Evolutionary conservation across 2,113 vertebrate species (phyloP), one percentile per base, ranked within the genome.

Genomic region (Eulemur rufifrons): DNA sequence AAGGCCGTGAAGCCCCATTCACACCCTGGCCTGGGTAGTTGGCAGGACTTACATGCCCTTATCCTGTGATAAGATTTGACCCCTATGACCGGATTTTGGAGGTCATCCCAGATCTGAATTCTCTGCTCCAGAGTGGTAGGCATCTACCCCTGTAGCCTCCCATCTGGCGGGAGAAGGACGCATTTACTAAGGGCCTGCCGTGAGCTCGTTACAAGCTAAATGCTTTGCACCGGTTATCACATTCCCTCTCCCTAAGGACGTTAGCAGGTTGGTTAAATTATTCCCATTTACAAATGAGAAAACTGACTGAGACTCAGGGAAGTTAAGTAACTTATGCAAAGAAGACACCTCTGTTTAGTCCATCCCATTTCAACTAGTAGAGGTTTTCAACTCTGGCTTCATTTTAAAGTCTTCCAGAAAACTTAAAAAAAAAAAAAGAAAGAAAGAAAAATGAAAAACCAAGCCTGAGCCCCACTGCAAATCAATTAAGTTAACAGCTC

Each of bases 371-470:
- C 52, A 52, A 32, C 52, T 14, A n/a, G 25, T 21, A 54, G 66
- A 47, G 34, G 34, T 82, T 69, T 87, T 83, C 23, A 83, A 88
- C 29, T 37, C 18, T 37, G 29, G 32, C n/a, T 91, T 84, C 76
- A 25, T 83, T 56, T 93, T 63, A 71, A 42, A 59, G 45, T 78
- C 73, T 39, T 92, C 76, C 69, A 15, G 68, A 7, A 66, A 82
- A 52, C 54, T 76, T 63, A 17, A 47, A 78, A 45, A 32, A 4
- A 3, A 6, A 7, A 29, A 15, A 50, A 8, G 34, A 4, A 20
- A 4, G 20, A n/a, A 14, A 6, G 8, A 73, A 8, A 1, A n/a
- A 20, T 1, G 54, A 9, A 32, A n/a, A 4, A n/a, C 6, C 37
- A 59, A 83, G 59, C 1, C 63, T 59, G 25, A 85, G 34, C 3